Evolutionary conservation across 2,888 invertebrate genomes (phyloP).

Genomic region (Agrochola macilenta): DNA sequence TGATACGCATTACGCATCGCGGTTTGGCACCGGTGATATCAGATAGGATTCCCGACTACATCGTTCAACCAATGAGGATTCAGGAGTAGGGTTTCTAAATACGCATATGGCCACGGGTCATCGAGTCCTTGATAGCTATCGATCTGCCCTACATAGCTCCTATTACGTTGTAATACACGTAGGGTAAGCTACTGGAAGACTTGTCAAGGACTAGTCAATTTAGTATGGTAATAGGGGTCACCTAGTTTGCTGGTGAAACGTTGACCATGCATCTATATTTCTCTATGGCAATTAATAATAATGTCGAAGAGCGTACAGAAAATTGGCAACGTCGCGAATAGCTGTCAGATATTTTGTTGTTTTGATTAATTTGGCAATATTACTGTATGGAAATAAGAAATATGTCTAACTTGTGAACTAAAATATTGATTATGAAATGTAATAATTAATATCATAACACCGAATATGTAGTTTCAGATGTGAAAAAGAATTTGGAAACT

Average conservation of each 20-base stretch:
- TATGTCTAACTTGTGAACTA: no score
- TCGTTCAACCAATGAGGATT: background rate
- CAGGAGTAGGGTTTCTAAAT: conserved; percentile 20
- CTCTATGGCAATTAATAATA: background rate
- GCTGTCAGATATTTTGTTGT: no score
- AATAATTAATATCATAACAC: no score
- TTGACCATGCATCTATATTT: background rate
- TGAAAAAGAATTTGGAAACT: no score
- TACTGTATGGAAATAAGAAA: no score
- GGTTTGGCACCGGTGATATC: background rate
- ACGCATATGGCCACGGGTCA: conserved; percentile 25
- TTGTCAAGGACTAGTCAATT: conserved; percentile 27
- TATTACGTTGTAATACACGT: conserved; percentile 10
- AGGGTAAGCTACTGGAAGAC: conserved; percentile 8
- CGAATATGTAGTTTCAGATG: no score
- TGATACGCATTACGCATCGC: background rate
- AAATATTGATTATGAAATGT: no score
- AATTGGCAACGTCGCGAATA: no score
- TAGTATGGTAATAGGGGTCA: conserved; percentile 30
- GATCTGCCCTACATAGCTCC: conserved; percentile 47
- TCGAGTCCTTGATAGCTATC: conserved; percentile 36
- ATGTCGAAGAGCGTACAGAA: background rate
- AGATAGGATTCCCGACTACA: conserved; percentile 10
- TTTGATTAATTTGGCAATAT: no score
- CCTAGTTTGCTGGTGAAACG: conserved; percentile 29